Evolutionary conservation across 2,888 invertebrate genomes (phyloP), one percentile per base, ranked within the genome.

Genomic region (Perizoma flavofasciatum): DNA sequence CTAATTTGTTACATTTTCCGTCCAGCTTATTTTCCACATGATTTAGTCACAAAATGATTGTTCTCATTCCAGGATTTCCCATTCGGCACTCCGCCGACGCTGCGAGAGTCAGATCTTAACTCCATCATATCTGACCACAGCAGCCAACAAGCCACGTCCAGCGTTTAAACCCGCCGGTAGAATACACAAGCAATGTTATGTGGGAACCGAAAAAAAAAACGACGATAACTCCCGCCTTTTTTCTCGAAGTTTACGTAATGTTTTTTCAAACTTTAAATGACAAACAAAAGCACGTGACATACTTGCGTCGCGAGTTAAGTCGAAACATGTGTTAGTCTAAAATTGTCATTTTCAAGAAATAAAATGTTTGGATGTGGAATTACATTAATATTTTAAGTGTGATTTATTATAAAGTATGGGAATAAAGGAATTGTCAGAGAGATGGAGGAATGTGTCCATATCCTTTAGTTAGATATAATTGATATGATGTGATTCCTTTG

Each of bases 121-220:
- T 92, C 92, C 0, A 78, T 92, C 1, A 72, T 91, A 5, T 92
- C 92, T 5, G 92, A 92, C 62, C 91, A 89, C 69, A 92, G 92
- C 85, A 92, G 92, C 67, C 92, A 92, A 61, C 92, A 92, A 63
- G 91, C 92, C 0, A 92, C 92, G 43, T 92, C 92, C 46, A 92
- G 92, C 61, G 92, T 92, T 56, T 92, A 85, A 44, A 81, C 5
- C 22, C 22, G 22, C 41, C 9, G 41, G 41, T n/a, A 41, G 41
- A 41, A 22, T 22, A 22, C 22, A 22, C 22, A 39, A 39, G 39
- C 39, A 4, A 10, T 10, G 41, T 41, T 41, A 4, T 41, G 5
- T n/a, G n/a, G n/a, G n/a, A n/a, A n/a, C n/a, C n/a, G n/a, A n/a
- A 10, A 41, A 41, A 41, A 5, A 41, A 41, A 4, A 8, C 7